phyloP scores from a whole-genome alignment of 2,888 invertebrate genomes.

The Octodonta nipae region DNA sequence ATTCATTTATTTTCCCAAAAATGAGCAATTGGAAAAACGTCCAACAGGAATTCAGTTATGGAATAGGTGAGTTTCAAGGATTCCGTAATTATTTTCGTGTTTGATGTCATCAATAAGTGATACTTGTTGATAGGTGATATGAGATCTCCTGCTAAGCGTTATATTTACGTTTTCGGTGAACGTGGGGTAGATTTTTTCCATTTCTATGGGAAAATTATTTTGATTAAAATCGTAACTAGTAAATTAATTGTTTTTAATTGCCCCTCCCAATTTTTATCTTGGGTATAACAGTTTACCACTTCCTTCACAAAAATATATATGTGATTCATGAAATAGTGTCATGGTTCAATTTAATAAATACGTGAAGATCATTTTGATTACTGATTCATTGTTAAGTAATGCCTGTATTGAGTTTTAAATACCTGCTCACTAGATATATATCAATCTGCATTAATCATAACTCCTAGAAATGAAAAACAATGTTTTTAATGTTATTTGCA shows the following conservation, averaged over 20 bases:
- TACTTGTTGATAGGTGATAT: slow-evolving; percentile 1
- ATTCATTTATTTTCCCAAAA: no score
- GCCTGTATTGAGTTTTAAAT: neutral
- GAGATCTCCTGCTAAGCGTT: neutral
- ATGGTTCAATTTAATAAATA: no score
- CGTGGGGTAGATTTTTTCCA: no score
- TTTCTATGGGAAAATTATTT: no score
- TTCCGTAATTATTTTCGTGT: neutral
- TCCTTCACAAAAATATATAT: neutral
- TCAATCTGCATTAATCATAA: neutral
- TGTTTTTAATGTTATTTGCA: no score
- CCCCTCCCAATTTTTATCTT: slow-evolving; percentile 1
- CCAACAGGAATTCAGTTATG: neutral
- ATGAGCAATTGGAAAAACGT: neutral
- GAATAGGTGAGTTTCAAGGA: neutral
- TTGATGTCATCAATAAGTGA: neutral
- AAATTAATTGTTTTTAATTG: neutral
- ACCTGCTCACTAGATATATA: neutral
- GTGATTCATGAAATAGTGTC: neutral
- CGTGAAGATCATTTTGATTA: no score
- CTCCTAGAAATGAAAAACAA: neutral
- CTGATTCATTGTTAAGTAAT: neutral
- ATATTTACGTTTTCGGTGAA: neutral
- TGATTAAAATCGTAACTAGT: no score
- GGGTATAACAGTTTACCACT: slow-evolving; percentile 1